Base-by-base conservation (phyloP, 2,888 invertebrate species). In the Heteropelma amictum region DNA sequence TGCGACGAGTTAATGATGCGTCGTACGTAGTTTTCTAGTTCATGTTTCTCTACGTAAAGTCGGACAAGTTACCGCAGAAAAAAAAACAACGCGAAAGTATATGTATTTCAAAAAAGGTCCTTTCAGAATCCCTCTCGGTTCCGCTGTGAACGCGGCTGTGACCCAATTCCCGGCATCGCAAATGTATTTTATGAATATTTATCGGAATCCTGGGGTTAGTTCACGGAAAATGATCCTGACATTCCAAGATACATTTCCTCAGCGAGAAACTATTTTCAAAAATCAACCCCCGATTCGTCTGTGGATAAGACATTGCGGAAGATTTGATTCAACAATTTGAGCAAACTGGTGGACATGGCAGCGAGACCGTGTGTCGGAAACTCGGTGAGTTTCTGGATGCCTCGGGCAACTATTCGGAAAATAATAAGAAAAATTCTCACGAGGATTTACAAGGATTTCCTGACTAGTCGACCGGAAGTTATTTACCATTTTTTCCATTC, bases 401-500 rank as follows among this genome's bases (percentile, higher is more conserved):
- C 21, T 38, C 45, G 54, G 54, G 38, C 61, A 56, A 40, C 28
- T 14, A 38, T 72, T 47, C 40, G 40, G 26, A 35, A 26, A 30
- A 5, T n/a, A n/a, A n/a, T n/a, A 38, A 30, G 10, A 2, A 47
- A 35, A 35, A 49, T 64, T 14, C 30, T 51, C 19, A 38, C 17
- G n/a, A 51, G 63, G 40, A 51, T 40, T 2, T 10, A 7, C 26
- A 53, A 30, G 30, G 42, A 42, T 63, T 17, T 58, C 38, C 42
- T 33, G 42, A 63, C 47, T 30, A n/a, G 61, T 26, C 45, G 28
- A 56, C 38, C 67, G 67, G 61, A 81, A 79, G 80, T 83, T 83
- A 82, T 84, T 83, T 84, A 83, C 79, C 42, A 28, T 49, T 61
- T 14, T 38, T 28, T 28, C 42, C 63, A 73, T 73, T 38, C 35